Conservation (phyloP, 37 sponge, comb jelly and placozoan genomes). For the Diacarnus erythraeanus region DNA sequence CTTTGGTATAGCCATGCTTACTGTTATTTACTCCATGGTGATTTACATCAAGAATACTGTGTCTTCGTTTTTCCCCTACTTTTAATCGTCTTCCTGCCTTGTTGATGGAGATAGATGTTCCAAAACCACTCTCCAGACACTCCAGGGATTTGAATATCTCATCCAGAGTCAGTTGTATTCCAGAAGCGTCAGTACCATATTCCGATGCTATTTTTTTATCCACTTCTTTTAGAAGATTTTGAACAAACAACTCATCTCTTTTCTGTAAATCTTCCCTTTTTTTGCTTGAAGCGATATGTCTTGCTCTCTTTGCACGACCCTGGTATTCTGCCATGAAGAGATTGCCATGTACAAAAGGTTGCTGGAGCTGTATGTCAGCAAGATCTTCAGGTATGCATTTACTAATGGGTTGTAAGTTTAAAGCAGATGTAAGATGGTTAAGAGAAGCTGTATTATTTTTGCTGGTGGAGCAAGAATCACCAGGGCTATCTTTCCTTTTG, state of each 20-base stretch:
- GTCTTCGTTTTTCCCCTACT: no score
- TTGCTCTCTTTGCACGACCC: no score
- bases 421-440: no score
- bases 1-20: no score
- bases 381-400: neutral
- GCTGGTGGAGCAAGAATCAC: no score
- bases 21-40: no score
- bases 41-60: no score
- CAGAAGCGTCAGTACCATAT: neutral
- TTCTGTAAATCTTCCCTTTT: neutral
- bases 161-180: neutral
- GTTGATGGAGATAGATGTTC: no score
- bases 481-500: no score
- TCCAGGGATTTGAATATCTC: neutral
- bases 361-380: neutral
- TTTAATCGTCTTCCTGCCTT: no score
- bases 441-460: no score
- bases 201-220: neutral
- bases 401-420: no score
- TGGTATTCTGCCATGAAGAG: neutral
- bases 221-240: neutral
- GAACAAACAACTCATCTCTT: neutral
- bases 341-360: neutral
- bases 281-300: neutral
- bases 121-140: neutral